Percentiles rank a stretch among this genome's conserved stretches.
Evolutionary conservation across 2,888 invertebrate species (phyloP).

Genomic region (Nymphalis polychloros): DNA sequence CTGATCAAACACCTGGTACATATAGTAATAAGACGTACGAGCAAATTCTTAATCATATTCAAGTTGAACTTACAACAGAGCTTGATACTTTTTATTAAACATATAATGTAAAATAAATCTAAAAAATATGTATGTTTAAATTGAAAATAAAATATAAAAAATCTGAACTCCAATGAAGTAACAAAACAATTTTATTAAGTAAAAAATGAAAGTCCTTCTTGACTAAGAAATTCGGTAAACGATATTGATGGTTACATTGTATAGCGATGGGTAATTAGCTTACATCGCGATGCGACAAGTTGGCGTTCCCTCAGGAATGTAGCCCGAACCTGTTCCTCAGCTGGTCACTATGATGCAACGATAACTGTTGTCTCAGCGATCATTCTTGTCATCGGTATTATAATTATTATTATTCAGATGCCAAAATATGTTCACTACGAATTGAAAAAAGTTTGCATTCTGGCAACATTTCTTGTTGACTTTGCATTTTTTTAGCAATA

Average conservation of each 20-base stretch:
- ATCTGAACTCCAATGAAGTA: no score
- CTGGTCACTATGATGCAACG: conserved; percentile 62
- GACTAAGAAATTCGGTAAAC: neutral
- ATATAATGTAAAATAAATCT: no score
- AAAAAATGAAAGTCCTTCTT: neutral
- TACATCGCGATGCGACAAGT: conserved; percentile 43
- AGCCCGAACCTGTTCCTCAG: conserved; percentile 61
- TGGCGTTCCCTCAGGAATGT: conserved; percentile 76
- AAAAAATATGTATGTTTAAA: no score
- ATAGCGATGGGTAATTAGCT: conserved; percentile 36
- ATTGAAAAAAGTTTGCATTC: neutral
- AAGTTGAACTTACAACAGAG: no score
- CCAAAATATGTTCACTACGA: neutral
- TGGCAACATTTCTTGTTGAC: neutral
- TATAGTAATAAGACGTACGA: conserved; percentile 1
- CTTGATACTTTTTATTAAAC: no score
- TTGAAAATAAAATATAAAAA: no score
- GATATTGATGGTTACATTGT: neutral
- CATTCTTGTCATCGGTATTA: conserved; percentile 12
- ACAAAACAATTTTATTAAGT: neutral
- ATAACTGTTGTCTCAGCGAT: conserved; percentile 52
- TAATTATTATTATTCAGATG: neutral
- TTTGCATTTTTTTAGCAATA: neutral
- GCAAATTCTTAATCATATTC: neutral
- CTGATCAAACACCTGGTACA: conserved; percentile 14